Percentiles rank a stretch among this genome's conserved stretches.
Conservation (phyloP, 2,888 invertebrate species). For the Drosophila mettleri region DNA sequence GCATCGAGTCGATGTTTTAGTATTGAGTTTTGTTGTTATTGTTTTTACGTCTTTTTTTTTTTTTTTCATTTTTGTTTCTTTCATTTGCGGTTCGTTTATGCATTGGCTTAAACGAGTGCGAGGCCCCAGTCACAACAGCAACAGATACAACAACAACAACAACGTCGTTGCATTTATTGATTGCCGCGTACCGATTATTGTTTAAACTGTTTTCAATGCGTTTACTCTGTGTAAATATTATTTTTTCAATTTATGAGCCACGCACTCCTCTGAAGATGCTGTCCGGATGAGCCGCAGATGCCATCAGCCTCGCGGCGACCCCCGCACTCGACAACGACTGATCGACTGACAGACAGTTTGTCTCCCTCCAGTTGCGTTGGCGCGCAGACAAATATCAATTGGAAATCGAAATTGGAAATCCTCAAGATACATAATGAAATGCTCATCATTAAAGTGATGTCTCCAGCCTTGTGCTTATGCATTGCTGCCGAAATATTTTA, state of each 20-base stretch:
- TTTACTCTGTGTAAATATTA: conserved; percentile 81
- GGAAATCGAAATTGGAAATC: conserved; percentile 70
- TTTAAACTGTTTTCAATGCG: conserved; percentile 82
- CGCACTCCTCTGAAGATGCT: conserved; percentile 17
- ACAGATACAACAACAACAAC: conserved; percentile 19
- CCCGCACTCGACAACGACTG: not conserved
- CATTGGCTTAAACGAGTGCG: conserved; percentile 40
- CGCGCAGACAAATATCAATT: conserved; percentile 73
- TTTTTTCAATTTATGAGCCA: conserved; percentile 79
- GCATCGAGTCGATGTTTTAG: conserved; percentile 31
- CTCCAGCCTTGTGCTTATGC: conserved; percentile 2
- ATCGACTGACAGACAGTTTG: conserved; percentile 32
- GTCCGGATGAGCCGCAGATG: conserved; percentile 16
- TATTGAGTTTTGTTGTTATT: conserved; percentile 19
- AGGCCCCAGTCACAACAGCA: conserved; percentile 22
- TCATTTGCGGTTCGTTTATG: conserved; percentile 47
- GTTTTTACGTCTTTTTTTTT: not conserved
- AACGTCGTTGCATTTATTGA: conserved; percentile 72
- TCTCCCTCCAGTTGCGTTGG: conserved; percentile 57
- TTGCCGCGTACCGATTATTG: conserved; percentile 78
- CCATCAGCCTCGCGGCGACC: conserved; percentile 5
- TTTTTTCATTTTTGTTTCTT: not conserved
- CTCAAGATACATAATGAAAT: conserved; percentile 58
- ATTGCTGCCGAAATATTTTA: conserved; percentile 60
- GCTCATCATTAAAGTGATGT: conserved; percentile 49